Evolutionary conservation across 2,113 vertebrate genomes (phyloP).

Genomic region (Taxidea taxus): DNA sequence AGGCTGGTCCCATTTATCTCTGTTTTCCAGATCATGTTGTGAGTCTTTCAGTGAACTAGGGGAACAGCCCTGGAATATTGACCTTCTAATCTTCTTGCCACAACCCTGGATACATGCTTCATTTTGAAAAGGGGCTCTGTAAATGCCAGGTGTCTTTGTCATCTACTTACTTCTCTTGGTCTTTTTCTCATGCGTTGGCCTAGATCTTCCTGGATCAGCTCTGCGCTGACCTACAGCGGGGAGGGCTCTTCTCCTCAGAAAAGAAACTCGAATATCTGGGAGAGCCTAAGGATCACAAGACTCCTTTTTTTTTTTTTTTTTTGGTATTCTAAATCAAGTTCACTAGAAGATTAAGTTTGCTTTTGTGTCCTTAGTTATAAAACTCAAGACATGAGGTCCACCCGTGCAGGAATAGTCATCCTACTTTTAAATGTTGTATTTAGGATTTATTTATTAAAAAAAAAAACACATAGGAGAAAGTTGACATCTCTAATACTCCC

Average conservation of each 20-base stretch:
- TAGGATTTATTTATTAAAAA: neutral
- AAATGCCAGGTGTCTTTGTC: neutral
- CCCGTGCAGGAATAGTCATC: neutral
- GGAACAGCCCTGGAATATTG: too few relatives aligned
- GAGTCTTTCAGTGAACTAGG: neutral
- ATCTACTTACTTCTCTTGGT: neutral
- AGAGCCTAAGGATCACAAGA: neutral
- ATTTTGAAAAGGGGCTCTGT: neutral
- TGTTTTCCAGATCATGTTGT: neutral
- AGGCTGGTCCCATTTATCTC: constrained; percentile 1
- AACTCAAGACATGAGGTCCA: neutral
- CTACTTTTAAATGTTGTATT: neutral
- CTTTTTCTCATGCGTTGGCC: neutral
- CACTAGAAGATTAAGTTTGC: neutral
- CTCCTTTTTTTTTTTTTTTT: neutral
- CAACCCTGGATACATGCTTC: neutral
- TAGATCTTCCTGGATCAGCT: neutral
- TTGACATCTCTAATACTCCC: neutral
- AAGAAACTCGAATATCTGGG: neutral
- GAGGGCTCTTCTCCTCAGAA: neutral
- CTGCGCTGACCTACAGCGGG: neutral
- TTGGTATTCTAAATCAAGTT: neutral
- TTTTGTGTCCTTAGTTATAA: neutral
- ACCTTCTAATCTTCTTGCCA: neutral
- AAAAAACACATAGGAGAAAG: neutral